These are phyloP conservation scores for Porites lutea DNA, from an alignment of 64 coral and sea anemone genomes.

Conservation along the genomic window DNA sequence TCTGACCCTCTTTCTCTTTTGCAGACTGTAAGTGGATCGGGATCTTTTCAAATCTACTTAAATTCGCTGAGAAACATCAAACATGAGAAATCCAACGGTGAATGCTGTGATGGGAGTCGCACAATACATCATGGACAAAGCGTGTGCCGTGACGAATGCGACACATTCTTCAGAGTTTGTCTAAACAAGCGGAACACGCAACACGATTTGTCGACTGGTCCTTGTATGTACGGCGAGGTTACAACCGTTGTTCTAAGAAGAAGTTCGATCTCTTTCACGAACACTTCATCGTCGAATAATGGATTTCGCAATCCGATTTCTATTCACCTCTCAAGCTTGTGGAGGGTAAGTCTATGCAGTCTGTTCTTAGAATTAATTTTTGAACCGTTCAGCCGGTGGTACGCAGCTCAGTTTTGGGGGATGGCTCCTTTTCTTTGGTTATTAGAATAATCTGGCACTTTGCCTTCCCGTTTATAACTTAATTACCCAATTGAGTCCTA, in stretches of 20 bases:
- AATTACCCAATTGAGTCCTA: no score
- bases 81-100: conserved; percentile 73
- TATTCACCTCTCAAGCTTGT: conserved; percentile 88
- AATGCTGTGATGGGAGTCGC: conserved; percentile 98
- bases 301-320: conserved; percentile 93
- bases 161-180: conserved; percentile 95
- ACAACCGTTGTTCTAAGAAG: conserved; percentile 81
- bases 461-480: no score
- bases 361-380: conserved; percentile 35
- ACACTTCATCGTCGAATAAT: conserved; percentile 61
- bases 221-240: conserved; percentile 79
- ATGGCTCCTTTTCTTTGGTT: no score
- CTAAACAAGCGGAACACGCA: conserved; percentile 79
- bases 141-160: conserved; percentile 81
- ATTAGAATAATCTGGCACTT: no score
- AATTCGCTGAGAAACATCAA: conserved; percentile 89
- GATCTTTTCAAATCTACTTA: conserved; percentile 90
- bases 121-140: conserved; percentile 91
- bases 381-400: no score
- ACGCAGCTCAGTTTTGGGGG: no score
- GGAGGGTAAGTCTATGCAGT: conserved; percentile 81
- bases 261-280: conserved; percentile 82
- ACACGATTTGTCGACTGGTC: conserved; percentile 56
- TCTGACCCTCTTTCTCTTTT: conserved; percentile 58
- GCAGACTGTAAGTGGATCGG: conserved; percentile 78